Percentiles rank a stretch among this genome's conserved stretches.
These are phyloP conservation scores for Scaptomyza parva DNA, from an alignment of 2,888 invertebrate species.

Conservation along the genomic window DNA sequence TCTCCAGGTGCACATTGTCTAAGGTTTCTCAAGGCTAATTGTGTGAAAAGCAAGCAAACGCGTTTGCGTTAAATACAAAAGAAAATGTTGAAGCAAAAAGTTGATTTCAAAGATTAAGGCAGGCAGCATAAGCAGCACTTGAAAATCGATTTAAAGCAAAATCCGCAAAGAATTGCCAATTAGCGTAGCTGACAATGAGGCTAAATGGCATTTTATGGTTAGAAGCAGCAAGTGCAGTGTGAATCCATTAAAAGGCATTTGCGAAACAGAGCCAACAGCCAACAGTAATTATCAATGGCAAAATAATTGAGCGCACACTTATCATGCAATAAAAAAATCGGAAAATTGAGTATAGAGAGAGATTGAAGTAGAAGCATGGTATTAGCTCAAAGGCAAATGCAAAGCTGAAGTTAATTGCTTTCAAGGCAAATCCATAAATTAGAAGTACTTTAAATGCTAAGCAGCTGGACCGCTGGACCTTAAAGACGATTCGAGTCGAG, in stretches of 20 bases:
- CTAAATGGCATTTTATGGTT: conserved; percentile 40
- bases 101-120: conserved; percentile 3
- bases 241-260: conserved; percentile 36
- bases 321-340: conserved; percentile 30
- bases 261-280: conserved; percentile 13
- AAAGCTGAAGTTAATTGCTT: conserved; percentile 57
- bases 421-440: conserved; percentile 42
- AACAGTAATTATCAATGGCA: conserved; percentile 65
- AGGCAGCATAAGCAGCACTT: no score
- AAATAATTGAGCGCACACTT: conserved; percentile 60
- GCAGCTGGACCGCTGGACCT: conserved; percentile 27
- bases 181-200: conserved; percentile 31
- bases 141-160: conserved; percentile 49
- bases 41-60: no score
- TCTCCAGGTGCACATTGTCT: not conserved
- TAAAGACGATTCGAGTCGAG: conserved; percentile 36
- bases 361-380: not conserved
- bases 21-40: not conserved
- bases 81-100: not conserved
- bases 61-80: not conserved
- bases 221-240: conserved; percentile 5
- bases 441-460: conserved; percentile 70
- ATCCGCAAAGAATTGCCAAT: conserved; percentile 38
- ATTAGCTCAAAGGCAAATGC: conserved; percentile 15
- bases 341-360: not conserved